Evolutionary conservation across 1,140 invertebrate species (phyloP), one percentile per base, ranked within the genome.

Genomic region (Cyclargus thomasi): DNA sequence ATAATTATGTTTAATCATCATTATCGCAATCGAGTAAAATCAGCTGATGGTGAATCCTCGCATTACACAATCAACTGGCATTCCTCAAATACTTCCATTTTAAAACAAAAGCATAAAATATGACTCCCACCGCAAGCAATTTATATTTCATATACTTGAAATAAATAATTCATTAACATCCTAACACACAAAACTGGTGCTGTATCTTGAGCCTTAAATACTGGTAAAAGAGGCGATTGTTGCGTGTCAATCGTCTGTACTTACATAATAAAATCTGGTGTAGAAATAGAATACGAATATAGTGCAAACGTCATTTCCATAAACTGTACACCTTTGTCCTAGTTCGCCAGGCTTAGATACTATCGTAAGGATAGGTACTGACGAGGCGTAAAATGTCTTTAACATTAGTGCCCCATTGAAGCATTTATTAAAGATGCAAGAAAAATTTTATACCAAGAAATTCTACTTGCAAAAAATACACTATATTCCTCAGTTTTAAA

Each of bases 251-350:
- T 57, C 8, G 22, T 17, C n/a, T 22, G 21, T 35, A 53, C 18
- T 39, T 68, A 35, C 53, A 64, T 2, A 35, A 29, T 7, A 18
- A 68, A 20, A 39, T 23, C 5, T 29, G 17, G 17, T 70, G 53
- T 70, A 67, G 65, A 64, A 67, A 67, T 70, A 64, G 69, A 64
- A 70, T 67, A 23, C 55, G 63, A 62, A 67, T 70, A 70, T 70
- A 18, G 29, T 57, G 69, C 69, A 64, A 64, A 70, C 69, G 69
- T 70, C 65, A 70, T 70, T 70, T 70, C 62, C 69, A 70, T 47
- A 47, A 47, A 47, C 39, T 47, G 65, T 70, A 59, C 69, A 70
- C 69, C 65, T 67, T 67, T 70, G 65, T 70, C 57, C 67, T 64
- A 70, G 53, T 70, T 67, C 53, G 20, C 65, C 29, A 67, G 53